These are phyloP conservation scores for Muscidifurax raptorellus DNA, from an alignment of 1,140 invertebrate species.

Conservation along the genomic window DNA sequence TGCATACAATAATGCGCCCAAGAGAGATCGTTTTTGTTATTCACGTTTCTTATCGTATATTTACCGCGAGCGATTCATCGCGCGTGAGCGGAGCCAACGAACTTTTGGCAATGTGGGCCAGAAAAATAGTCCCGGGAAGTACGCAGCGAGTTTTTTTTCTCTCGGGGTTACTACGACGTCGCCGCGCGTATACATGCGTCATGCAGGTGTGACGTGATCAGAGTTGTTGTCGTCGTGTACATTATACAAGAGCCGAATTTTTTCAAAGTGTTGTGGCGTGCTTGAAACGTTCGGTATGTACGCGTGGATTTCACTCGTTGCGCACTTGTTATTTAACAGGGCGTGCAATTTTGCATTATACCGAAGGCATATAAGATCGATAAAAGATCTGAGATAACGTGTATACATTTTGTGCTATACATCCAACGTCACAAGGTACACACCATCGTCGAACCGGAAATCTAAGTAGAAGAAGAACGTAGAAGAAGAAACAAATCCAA, in stretches of 20 bases:
- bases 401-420: no score
- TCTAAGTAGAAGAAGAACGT: not conserved
- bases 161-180: slow-evolving; percentile 7
- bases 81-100: slow-evolving; percentile 63
- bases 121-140: slow-evolving; percentile 60
- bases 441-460: not conserved
- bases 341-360: no score
- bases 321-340: not conserved
- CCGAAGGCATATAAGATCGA: no score
- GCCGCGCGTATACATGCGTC: not conserved
- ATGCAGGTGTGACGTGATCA: slow-evolving; percentile 9
- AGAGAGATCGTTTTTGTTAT: not conserved
- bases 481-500: not conserved
- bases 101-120: slow-evolving; percentile 71
- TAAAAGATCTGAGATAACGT: no score
- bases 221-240: not conserved
- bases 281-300: no score
- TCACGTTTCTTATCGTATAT: no score
- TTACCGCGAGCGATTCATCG: not conserved
- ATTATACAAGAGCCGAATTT: not conserved
- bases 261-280: not conserved
- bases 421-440: not conserved
- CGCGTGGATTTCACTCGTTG: no score
- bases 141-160: not conserved
- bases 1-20: not conserved